phyloP scores from a whole-genome alignment of 2,888 invertebrate genomes.

The Sarcophaga rosellei region DNA sequence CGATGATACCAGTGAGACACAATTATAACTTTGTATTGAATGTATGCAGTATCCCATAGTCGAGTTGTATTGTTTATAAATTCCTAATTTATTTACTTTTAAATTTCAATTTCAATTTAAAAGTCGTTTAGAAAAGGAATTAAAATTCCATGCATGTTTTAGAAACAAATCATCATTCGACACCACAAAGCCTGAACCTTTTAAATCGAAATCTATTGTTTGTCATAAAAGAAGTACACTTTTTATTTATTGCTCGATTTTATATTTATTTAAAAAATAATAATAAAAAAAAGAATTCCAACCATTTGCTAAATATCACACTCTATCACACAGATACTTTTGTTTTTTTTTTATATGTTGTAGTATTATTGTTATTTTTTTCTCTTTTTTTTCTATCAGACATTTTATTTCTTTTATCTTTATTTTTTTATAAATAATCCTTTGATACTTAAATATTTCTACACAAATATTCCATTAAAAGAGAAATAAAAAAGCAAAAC shows the following conservation, averaged over 20 bases:
- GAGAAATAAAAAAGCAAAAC: neutral
- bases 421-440: constrained; percentile 42
- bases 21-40: too few relatives aligned
- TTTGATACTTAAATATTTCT: constrained; percentile 44
- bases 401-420: too few relatives aligned
- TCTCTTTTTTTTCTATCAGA: neutral
- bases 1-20: too few relatives aligned
- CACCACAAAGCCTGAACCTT: neutral
- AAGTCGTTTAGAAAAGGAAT: too few relatives aligned
- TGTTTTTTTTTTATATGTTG: too few relatives aligned
- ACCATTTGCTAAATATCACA: constrained; percentile 51
- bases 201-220: neutral
- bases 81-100: too few relatives aligned
- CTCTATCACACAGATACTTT: constrained; percentile 16
- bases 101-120: too few relatives aligned
- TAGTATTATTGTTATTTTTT: neutral
- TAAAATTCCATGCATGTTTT: too few relatives aligned
- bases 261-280: constrained; percentile 8
- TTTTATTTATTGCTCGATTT: neutral
- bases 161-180: too few relatives aligned
- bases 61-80: too few relatives aligned
- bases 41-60: too few relatives aligned
- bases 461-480: constrained; percentile 60
- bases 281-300: neutral
- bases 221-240: too few relatives aligned